phyloP scores from a whole-genome alignment of 2,797 vertebrate genomes.

The Corythornis leucogaster region DNA sequence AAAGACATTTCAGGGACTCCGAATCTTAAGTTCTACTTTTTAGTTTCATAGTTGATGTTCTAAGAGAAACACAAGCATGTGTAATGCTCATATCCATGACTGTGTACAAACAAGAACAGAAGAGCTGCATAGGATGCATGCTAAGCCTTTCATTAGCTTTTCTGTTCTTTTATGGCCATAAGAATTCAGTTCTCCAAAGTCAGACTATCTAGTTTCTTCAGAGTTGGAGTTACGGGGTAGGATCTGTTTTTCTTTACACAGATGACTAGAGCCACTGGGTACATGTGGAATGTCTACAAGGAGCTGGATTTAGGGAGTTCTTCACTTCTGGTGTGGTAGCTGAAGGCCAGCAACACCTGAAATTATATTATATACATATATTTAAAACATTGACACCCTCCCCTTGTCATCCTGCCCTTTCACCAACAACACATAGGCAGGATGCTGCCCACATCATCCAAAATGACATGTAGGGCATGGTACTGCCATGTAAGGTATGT shows the following conservation, averaged over 20 bases:
- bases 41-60: neutral
- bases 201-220: neutral
- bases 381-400: neutral
- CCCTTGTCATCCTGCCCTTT: neutral
- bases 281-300: neutral
- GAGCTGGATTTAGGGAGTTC: neutral
- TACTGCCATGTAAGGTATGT: neutral
- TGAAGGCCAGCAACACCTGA: neutral
- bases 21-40: neutral
- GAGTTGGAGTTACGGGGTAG: neutral
- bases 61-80: neutral
- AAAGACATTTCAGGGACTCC: neutral
- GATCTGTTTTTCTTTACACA: neutral
- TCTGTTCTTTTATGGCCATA: neutral
- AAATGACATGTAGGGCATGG: neutral
- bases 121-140: neutral
- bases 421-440: neutral
- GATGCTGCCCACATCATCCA: neutral
- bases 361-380: neutral
- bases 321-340: neutral
- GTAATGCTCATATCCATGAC: neutral
- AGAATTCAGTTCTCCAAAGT: neutral
- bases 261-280: neutral
- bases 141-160: neutral
- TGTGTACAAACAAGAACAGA: neutral